Conservation (phyloP, 2,113 vertebrate genomes). For the Myiopsitta monachus region DNA sequence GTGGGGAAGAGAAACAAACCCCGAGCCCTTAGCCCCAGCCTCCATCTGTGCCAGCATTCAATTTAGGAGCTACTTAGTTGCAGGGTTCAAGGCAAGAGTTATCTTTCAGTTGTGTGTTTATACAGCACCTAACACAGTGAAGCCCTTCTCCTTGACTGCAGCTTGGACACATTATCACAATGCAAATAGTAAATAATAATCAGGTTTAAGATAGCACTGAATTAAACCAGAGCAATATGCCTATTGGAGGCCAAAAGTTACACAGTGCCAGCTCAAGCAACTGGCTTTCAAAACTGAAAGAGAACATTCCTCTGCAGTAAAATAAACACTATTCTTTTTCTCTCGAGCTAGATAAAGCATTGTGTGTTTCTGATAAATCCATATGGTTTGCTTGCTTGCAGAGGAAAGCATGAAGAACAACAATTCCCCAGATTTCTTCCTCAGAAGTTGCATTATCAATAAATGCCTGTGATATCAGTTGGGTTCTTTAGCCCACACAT, state of each 20-base stretch:
- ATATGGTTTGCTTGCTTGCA: constrained; percentile 64
- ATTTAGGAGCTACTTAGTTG: background rate
- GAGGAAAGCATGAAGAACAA: constrained; percentile 72
- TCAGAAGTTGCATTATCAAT: constrained; percentile 77
- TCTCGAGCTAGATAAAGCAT: constrained; percentile 66
- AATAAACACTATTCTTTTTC: constrained; percentile 71
- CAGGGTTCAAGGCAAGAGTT: background rate
- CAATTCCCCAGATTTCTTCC: constrained; percentile 71
- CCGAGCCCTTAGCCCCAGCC: too few relatives aligned
- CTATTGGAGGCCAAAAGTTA: background rate
- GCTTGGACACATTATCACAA: constrained; percentile 42
- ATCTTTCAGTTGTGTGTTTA: constrained; percentile 32
- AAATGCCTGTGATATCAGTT: constrained; percentile 76
- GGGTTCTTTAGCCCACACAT: constrained; percentile 75
- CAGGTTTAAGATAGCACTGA: constrained; percentile 52
- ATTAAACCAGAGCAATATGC: constrained; percentile 29
- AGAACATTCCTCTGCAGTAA: constrained; percentile 67
- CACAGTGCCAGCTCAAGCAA: constrained; percentile 32
- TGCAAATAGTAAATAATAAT: constrained; percentile 58
- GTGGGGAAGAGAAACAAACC: background rate
- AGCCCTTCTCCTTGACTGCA: constrained; percentile 26
- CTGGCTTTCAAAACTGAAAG: constrained; percentile 55
- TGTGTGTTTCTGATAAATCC: constrained; percentile 67
- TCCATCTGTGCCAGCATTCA: background rate
- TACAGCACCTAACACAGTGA: constrained; percentile 12